Evolutionary conservation across 2,113 vertebrate species (phyloP), one percentile per base, ranked within the genome.

Genomic region (Formicarius rufipectus): DNA sequence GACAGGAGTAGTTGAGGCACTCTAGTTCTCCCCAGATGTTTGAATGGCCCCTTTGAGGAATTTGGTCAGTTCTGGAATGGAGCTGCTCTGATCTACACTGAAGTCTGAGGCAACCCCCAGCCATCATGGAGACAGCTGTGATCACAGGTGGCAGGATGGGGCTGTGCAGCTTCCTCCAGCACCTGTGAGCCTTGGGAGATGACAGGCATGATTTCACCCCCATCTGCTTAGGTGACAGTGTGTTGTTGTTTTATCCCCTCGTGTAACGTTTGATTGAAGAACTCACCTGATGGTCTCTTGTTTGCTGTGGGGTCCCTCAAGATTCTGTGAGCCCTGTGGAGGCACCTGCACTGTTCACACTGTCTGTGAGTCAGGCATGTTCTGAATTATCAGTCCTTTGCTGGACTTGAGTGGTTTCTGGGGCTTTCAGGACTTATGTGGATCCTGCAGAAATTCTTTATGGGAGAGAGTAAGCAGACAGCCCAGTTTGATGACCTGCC

Each of bases 381-480:
- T 6, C 3, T 44, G 63, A 66, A 76, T 93, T 56, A 56, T 39
- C 55, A 47, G 58, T 45, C 30, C 18, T 93, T 82, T 93, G 40
- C 56, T 68, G 28, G 69, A 35, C 37, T 78, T 73, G 23, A 35
- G 33, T 37, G 30, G 19, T 78, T 95, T 64, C n/a, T 78, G 71
- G 52, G 49, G 59, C 90, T 96, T 91, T 92, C 56, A 84, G 49
- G 64, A 55, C 6, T 86, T 78, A 14, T 0, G 11, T 27, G 35
- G 44, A 87, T 87, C 37, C 37, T 79, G 47, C 50, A 73, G 94
- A 42, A 87, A 84, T 89, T 91, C 53, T 79, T 95, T 74, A 91
- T 87, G 67, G 63, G 59, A 62, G 31, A 67, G 50, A 22, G 37
- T n/a, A 84, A 81, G 64, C 55, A 76, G 25, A 63, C 21, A 67